Evolutionary conservation across 2,113 vertebrate species (phyloP).

Genomic region (Chloroceryle aenea): DNA sequence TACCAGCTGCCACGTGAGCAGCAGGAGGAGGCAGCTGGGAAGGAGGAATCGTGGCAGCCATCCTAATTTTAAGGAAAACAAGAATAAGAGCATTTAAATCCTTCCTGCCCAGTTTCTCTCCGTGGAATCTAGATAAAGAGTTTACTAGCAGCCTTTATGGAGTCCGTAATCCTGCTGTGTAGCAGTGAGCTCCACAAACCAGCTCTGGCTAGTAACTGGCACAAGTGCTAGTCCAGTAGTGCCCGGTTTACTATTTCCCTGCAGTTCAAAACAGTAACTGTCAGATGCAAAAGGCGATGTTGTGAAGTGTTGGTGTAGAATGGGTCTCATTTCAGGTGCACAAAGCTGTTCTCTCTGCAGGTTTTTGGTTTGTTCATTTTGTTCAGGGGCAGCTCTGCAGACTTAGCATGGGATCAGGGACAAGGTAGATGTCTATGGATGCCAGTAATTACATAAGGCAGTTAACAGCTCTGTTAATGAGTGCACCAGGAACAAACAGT

Average conservation of each 20-base stretch:
- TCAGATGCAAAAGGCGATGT: background rate
- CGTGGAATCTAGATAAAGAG: background rate
- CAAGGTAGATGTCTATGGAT: background rate
- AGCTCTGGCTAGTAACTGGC: background rate
- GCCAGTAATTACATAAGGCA: background rate
- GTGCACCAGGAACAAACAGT: background rate
- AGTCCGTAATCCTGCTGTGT: background rate
- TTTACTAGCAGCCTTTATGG: background rate
- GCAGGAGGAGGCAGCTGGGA: slow-evolving; percentile 5
- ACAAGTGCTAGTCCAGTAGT: background rate
- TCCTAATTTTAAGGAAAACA: slow-evolving; percentile 10
- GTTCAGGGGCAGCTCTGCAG: background rate
- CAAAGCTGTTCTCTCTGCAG: rapidly evolving
- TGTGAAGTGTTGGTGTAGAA: background rate
- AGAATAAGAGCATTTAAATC: background rate
- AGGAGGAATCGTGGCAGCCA: background rate
- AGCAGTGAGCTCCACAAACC: background rate
- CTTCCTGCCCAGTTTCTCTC: background rate
- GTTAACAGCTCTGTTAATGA: background rate
- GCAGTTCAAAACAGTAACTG: background rate
- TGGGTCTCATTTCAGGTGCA: background rate
- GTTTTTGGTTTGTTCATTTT: background rate
- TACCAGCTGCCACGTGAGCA: slow-evolving; percentile 1
- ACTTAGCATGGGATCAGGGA: background rate
- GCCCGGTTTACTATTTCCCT: background rate